Evolutionary conservation across 2,888 invertebrate species (phyloP), one percentile per base, ranked within the genome.

Genomic region (Macrosoma leucophasiata): DNA sequence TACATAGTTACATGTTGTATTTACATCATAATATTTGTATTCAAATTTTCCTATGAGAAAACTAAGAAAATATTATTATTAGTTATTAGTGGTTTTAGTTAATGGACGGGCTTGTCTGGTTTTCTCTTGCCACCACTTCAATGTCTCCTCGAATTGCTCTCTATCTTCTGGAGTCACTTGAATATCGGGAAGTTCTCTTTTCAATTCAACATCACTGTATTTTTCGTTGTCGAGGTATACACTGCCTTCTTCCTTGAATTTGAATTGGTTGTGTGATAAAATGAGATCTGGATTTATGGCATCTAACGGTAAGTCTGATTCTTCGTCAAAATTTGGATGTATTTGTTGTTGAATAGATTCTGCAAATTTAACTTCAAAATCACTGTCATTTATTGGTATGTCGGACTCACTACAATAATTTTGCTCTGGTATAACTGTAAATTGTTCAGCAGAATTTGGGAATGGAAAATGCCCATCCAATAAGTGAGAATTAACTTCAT

Each of bases 71-170:
- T 26, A 15, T 32, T 41, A 12, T 36, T 13, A 33, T 48, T 42
- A 48, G 39, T 48, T 42, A 20, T 29, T 57, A 17, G 53, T 58
- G 32, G 31, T 54, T 48, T 66, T 73, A 36, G 52, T 39, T 25
- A 66, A 28, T 7, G 65, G 56, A 44, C 70, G 70, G 9, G 64
- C 60, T 56, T 68, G 73, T 47, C 68, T 68, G 2, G 81, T 84
- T 48, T 84, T 84, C 46, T 84, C 79, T 46, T 85, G 82, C 85
- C 85, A 85, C 85, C 85, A 85, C 47, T 82, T 84, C 7, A 84
- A 49, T 2, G 84, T 84, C 46, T 84, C 84, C 39, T 85, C 84
- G 49, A 84, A 82, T 37, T 84, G 84, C 34, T 82, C 76, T 38
- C 81, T 55, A 41, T 82, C 77, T 51, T 84, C 84, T 13, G 81